Base-by-base conservation (phyloP, 2,797 vertebrate species). In the Tokudaia muenninki region DNA sequence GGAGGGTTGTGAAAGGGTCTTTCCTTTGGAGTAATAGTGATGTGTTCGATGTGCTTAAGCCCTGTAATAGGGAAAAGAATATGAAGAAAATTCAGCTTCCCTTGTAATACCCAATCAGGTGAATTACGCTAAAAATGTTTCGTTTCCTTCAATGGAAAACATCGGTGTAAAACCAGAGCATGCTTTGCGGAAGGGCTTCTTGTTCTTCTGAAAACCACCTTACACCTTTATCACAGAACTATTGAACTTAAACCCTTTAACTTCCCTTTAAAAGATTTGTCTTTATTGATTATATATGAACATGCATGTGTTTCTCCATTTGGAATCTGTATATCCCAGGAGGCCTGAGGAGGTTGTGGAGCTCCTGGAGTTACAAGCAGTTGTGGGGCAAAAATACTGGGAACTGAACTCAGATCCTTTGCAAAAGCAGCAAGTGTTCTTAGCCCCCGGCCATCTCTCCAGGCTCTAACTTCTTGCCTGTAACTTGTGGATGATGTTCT, bases 71-170 rank as follows among this genome's bases (percentile, higher is more conserved):
- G 52, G 41, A 92, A 94, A 91, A 87, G 87, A 87, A 87, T 75
- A 67, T 24, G 72, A 78, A n/a, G 52, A 87, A 75, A 94, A 86
- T 90, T 95, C 84, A 65, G 5, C 74, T 96, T 95, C n/a, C 50
- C 26, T 50, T 87, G 37, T 92, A 92, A 47, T 70, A 61, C 14
- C n/a, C 67, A 55, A 70, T 93, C 75, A 52, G 8, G 80, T 94
- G 61, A 55, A 59, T 87, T 91, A 74, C 87, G 70, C 92, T 95
- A 47, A 88, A 95, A 97, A 90, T 52, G 59, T 94, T 91, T 44
- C 2, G 6, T 95, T 96, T 95, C n/a, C 55, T 89, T 92, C 91
- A 70, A 57, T 82, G 79, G 81, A 50, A 87, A 95, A 90, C 74
- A 31, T 50, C 41, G 84, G 4, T 75, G 77, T 67, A 22, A 75